Base-by-base conservation (phyloP, 2,113 vertebrate genomes). In the Nerophis lumbriciformis region DNA sequence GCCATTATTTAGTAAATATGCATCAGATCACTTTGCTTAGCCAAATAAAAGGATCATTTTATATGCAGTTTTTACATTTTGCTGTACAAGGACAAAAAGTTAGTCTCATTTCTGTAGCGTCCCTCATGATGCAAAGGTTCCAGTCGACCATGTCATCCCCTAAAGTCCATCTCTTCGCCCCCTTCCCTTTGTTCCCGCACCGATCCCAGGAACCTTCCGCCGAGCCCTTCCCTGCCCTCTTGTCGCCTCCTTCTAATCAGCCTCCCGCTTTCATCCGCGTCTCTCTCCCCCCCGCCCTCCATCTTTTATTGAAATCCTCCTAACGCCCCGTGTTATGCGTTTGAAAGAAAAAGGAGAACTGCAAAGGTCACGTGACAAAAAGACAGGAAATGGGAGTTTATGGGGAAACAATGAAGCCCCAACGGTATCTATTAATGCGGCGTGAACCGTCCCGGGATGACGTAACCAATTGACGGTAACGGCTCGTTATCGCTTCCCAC, bases 401-500 rank as follows among this genome's bases (percentile, higher is more conserved):
- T 12, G 11, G 42, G 10, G 4, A 12, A 12, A 45, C 12, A 12
- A 45, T 45, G 10, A 12, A 45, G 42, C 10, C 42, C 10, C 10
- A 12, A 45, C 12, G 42, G 12, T 45, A 45, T 45, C 11, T 45
- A 45, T 45, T 4, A 12, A 12, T 64, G 59, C 59, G 57, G 75
- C 80, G 75, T 72, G 71, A 77, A 77, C 66, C 65, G 60, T 74
- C 79, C 77, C 65, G 66, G 69, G 64, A 77, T 85, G 81, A 80
- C 57, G 35, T 77, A 83, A 88, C 55, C 42, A 77, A 69, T 80
- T 83, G 79, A 81, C 76, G 68, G 77, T 79, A 79, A 86, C 81
- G 81, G 86, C 77, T 87, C 71, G 58, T 87, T 82, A 83, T 72
- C 63, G 47, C 79, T 84, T 83, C 84, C 80, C 83, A 83, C 82